Conservation (phyloP, 2,113 vertebrate species). For the Ptilonorhynchus violaceus region DNA sequence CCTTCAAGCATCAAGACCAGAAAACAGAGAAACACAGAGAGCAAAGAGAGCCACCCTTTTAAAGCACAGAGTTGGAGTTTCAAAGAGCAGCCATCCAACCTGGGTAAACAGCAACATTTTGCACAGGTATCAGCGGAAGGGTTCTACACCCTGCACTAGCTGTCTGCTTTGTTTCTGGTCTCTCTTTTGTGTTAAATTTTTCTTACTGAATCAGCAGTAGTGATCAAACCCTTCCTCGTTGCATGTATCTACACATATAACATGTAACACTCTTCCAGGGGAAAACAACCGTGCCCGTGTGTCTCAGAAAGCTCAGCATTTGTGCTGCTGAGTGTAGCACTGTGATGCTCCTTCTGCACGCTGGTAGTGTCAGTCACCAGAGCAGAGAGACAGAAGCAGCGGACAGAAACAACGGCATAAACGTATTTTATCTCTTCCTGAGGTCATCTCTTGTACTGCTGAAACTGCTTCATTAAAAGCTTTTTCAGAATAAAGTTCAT, state of each 20-base stretch:
- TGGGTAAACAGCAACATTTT: background rate
- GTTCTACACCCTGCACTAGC: background rate
- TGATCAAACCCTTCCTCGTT: background rate
- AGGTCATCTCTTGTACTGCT: background rate
- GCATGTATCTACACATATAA: background rate
- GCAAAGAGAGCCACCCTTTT: background rate
- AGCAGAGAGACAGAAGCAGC: background rate
- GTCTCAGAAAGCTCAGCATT: background rate
- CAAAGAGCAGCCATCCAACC: background rate
- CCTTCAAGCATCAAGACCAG: background rate
- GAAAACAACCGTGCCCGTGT: background rate
- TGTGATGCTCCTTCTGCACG: background rate
- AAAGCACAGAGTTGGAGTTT: background rate
- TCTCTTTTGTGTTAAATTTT: background rate
- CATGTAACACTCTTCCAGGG: background rate
- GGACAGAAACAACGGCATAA: background rate
- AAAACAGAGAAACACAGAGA: background rate
- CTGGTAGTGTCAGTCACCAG: background rate
- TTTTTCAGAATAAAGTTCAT: background rate
- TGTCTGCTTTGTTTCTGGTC: background rate
- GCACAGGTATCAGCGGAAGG: accelerated
- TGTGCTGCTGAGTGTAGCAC: background rate
- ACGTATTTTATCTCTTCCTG: background rate
- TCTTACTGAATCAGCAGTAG: background rate
- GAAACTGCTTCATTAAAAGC: background rate